Conservation (phyloP, 2,888 invertebrate species). For the Sipunculus nudus region DNA sequence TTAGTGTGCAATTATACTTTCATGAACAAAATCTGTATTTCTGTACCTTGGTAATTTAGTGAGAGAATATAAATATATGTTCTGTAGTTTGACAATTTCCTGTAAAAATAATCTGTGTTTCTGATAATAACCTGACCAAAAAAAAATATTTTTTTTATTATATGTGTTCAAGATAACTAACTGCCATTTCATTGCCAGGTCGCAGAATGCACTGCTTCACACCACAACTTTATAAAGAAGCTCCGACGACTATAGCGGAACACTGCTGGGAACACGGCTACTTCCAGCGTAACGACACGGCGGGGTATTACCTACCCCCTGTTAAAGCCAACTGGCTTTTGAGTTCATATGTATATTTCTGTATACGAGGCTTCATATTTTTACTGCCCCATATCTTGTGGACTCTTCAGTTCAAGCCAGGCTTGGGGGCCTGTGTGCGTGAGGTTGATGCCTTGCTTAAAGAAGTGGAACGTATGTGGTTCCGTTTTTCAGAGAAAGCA, state of each 20-base stretch:
- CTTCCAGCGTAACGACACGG: neutral
- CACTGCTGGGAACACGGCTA: slow-evolving; percentile 5
- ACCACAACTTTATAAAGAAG: neutral
- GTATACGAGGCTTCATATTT: neutral
- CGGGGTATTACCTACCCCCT: neutral
- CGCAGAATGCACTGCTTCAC: neutral
- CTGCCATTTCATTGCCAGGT: neutral
- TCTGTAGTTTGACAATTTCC: too few species aligned
- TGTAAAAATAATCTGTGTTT: too few species aligned
- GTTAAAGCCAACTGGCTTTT: neutral
- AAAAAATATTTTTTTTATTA: too few species aligned
- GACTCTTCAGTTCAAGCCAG: neutral
- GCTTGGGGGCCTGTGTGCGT: neutral
- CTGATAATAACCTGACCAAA: too few species aligned
- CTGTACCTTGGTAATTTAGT: too few species aligned
- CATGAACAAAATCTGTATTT: too few species aligned
- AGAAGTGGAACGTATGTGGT: neutral
- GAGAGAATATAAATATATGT: too few species aligned
- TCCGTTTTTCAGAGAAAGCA: neutral
- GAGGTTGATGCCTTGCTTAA: neutral
- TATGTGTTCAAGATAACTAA: too few species aligned
- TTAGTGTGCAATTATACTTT: too few species aligned
- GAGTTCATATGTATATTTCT: neutral
- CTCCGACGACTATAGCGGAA: neutral
- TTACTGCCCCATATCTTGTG: neutral